A percentile compares a stretch with the other conserved stretches of the same genome.
Evolutionary conservation across 2,888 invertebrate genomes (phyloP).

Genomic region (Electrophaes corylata): DNA sequence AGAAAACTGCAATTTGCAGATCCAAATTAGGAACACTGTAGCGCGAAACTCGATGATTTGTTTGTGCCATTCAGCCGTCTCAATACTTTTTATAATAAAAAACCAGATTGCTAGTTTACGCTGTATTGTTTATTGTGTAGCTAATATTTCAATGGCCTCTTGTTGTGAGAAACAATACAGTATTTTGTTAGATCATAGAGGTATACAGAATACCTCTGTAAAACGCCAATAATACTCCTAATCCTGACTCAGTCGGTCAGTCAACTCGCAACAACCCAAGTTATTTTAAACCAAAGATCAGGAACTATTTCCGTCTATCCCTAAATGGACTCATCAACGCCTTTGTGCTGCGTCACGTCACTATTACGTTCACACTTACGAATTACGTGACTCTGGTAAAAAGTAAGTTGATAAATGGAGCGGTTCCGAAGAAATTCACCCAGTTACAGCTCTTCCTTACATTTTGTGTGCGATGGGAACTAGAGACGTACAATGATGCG

Average conservation of each 20-base stretch:
- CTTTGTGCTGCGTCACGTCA: slow-evolving; percentile 40
- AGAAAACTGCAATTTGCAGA: slow-evolving; percentile 30
- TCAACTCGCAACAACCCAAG: slow-evolving; percentile 61
- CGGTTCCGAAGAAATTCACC: slow-evolving; percentile 51
- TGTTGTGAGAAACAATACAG: slow-evolving; percentile 56
- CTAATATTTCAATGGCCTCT: slow-evolving; percentile 34
- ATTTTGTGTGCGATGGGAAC: slow-evolving; percentile 67
- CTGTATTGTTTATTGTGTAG: slow-evolving; percentile 32
- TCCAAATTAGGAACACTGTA: slow-evolving; percentile 33
- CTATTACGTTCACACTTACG: slow-evolving; percentile 40
- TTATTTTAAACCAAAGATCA: slow-evolving; percentile 56
- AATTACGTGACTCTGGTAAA: slow-evolving; percentile 54
- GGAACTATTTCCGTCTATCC: slow-evolving; percentile 46
- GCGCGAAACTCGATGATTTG: slow-evolving; percentile 29
- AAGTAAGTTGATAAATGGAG: slow-evolving; percentile 38
- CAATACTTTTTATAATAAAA: slow-evolving; percentile 31
- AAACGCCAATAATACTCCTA: slow-evolving; percentile 64
- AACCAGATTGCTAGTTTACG: slow-evolving; percentile 27
- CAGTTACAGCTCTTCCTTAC: slow-evolving; percentile 55
- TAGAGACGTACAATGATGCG: slow-evolving; percentile 58
- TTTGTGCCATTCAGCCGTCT: slow-evolving; percentile 28
- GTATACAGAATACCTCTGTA: slow-evolving; percentile 57
- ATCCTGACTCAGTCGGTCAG: slow-evolving; percentile 62
- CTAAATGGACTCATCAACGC: slow-evolving; percentile 1
- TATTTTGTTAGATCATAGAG: slow-evolving; percentile 47